Evolutionary conservation across 1,140 invertebrate genomes (phyloP), one percentile per base, ranked within the genome.

Genomic region (Atta texana): DNA sequence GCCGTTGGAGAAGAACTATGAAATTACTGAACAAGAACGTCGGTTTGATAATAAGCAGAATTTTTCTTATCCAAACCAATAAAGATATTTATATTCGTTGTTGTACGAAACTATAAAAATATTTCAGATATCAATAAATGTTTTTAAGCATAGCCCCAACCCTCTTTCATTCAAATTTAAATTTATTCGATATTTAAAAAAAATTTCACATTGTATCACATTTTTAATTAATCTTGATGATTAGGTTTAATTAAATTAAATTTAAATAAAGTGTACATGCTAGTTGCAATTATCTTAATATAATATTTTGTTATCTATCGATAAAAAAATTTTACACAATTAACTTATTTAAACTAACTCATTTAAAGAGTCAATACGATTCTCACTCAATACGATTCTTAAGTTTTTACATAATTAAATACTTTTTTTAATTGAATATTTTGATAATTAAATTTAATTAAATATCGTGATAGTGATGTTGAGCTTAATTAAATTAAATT

Each of bases 401-500:
- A 53, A 31, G 2, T 44, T 24, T 24, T 24, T 3, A 3, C 21
- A 68, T 44, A 44, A 44, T 44, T 44, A 44, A 44, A 44, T 44
- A 10, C 39, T 44, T 44, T 44, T 10, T 44, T 10, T 0, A 39
- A 14, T 68, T 14, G 18, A 34, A 21, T 21, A 44, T 28, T 4
- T 24, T 49, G 21, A 24, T 49, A 24, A 24, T 14, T 55, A n/a
- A n/a, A 4, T 24, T 49, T 44, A 21, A 69, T 71, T 69, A 44
- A 12, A 72, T 72, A 44, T 2, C 39, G 39, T 49, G 21, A 24
- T 49, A 24, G 49, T 39, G 24, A 24, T 24, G 7, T 10, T 10
- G 1, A 44, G 39, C 39, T 44, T 10, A 44, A 68, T 69, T 71
- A 24, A 14, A 74, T 74, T 34, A 55, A 74, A 74, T 74, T 74